phyloP scores from a whole-genome alignment of 1,140 invertebrate genomes.

The Brachionus calyciflorus region DNA sequence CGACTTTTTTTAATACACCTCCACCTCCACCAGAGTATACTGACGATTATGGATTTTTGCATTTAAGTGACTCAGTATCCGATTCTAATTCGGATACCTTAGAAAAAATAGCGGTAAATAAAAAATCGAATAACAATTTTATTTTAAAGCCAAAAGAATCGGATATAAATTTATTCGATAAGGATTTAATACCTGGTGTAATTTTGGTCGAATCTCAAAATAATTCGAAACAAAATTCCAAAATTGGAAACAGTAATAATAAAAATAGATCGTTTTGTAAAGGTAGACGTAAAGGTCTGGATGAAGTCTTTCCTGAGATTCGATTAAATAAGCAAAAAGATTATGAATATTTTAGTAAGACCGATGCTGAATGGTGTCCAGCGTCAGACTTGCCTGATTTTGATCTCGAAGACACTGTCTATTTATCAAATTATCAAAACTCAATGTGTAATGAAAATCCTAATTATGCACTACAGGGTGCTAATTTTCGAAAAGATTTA shows the following conservation, averaged over 20 bases:
- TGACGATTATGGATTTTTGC: not conserved
- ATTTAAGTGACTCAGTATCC: not conserved
- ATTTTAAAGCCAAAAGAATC: conserved; percentile 9
- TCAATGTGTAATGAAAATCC: not conserved
- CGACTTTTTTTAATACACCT: not conserved
- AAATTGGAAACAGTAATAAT: no score
- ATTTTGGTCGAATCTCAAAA: conserved; percentile 28
- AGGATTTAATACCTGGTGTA: conserved; percentile 16
- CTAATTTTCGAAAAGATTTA: not conserved
- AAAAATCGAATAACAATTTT: not conserved
- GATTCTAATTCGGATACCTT: not conserved
- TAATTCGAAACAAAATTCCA: conserved; percentile 16
- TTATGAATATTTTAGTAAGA: not conserved
- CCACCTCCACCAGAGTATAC: not conserved
- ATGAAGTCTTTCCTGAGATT: conserved; percentile 30
- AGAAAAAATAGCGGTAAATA: not conserved
- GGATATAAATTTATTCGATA: not conserved
- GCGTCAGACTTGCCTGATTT: conserved; percentile 20
- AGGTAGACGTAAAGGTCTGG: conserved; percentile 20
- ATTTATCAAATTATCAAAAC: conserved; percentile 6
- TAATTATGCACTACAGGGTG: not conserved
- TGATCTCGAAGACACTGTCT: not conserved
- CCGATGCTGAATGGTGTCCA: not conserved
- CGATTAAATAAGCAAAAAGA: conserved; percentile 4
- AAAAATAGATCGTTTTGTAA: not conserved